Conservation (phyloP, 2,113 vertebrate species). For the Bujurquina vittata region DNA sequence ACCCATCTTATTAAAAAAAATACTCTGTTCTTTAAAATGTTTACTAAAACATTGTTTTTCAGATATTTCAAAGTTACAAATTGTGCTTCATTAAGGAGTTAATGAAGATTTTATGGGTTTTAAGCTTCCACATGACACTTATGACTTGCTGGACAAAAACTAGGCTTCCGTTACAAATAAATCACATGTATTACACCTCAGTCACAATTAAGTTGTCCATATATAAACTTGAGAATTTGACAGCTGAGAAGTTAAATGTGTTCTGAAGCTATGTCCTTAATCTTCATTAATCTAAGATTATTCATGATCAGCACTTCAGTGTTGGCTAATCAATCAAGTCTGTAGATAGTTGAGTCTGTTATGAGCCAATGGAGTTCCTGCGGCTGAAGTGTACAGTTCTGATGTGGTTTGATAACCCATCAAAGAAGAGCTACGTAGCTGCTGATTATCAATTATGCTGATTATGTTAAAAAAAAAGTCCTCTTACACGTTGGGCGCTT, state of each 20-base stretch:
- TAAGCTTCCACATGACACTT: neutral
- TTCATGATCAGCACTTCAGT: neutral
- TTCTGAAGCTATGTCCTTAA: neutral
- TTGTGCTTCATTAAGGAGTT: neutral
- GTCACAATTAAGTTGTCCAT: neutral
- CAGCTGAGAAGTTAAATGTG: neutral
- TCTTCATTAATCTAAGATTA: neutral
- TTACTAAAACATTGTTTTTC: neutral
- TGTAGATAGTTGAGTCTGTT: accelerated
- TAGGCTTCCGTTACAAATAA: too few relatives aligned
- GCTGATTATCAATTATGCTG: neutral
- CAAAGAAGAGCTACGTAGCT: neutral
- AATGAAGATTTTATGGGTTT: neutral
- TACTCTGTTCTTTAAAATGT: neutral
- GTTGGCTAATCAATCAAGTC: neutral
- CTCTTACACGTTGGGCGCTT: too few relatives aligned
- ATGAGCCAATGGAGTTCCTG: neutral
- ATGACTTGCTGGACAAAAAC: neutral
- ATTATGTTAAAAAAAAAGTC: neutral
- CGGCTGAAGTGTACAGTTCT: neutral
- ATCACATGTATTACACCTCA: neutral
- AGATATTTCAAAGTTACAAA: neutral
- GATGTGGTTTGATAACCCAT: neutral
- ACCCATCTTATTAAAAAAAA: too few relatives aligned
- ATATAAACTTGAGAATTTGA: too few relatives aligned